Percentiles rank a stretch among this genome's conserved stretches.
phyloP scores from a whole-genome alignment of 2,113 vertebrate species.

The Nothocercus nigrocapillus region DNA sequence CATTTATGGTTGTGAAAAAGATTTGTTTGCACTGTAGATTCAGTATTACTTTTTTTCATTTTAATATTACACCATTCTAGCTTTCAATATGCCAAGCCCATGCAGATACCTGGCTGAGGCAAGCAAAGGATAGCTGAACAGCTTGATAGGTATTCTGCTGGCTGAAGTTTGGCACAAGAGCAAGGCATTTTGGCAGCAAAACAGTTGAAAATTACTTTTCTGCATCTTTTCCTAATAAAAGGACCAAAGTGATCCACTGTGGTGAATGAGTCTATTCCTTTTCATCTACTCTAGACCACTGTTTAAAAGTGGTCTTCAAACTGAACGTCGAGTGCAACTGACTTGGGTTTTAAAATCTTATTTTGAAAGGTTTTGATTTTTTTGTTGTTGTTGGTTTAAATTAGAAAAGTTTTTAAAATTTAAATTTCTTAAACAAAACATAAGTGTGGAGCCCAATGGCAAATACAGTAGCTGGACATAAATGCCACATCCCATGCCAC shows the following conservation, averaged over 20 bases:
- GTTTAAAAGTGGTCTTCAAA: neutral
- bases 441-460: neutral
- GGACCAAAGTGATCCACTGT: neutral
- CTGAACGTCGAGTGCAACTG: neutral
- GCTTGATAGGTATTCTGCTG: neutral
- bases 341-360: neutral
- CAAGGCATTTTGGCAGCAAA: neutral
- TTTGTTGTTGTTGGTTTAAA: neutral
- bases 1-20: neutral
- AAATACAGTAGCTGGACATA: neutral
- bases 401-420: neutral
- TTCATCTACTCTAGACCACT: neutral
- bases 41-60: neutral
- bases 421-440: neutral
- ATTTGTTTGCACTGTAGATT: neutral
- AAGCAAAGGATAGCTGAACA: neutral
- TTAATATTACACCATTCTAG: neutral
- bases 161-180: accelerated
- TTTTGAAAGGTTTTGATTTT: neutral
- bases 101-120: neutral
- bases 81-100: neutral
- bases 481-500: neutral
- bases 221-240: neutral
- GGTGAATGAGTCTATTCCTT: neutral
- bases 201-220: neutral